Evolutionary conservation across 1,140 invertebrate genomes (phyloP).

Genomic region (Hypsibius dujardini): DNA sequence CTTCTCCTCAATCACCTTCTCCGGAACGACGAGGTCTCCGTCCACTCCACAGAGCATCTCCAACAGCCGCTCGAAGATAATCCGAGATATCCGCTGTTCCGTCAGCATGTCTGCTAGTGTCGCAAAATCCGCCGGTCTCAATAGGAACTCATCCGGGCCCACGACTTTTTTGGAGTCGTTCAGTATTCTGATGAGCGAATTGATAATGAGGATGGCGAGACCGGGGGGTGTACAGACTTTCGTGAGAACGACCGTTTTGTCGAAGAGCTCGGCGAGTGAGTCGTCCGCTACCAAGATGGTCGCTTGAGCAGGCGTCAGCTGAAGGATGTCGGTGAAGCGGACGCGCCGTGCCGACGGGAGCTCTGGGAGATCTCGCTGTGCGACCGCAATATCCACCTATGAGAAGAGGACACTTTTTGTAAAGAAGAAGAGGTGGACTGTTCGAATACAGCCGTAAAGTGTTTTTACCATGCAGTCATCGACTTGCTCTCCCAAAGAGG

Average conservation of each 20-base stretch:
- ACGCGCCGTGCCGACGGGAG: slow-evolving; percentile 26
- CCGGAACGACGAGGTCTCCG: too few relatives aligned
- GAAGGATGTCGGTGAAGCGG: slow-evolving; percentile 29
- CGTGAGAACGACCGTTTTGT: slow-evolving; percentile 44
- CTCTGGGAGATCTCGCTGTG: slow-evolving; percentile 27
- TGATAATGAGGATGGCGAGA: slow-evolving; percentile 40
- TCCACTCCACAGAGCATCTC: too few relatives aligned
- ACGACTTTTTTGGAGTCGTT: slow-evolving; percentile 16
- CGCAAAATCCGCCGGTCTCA: slow-evolving; percentile 18
- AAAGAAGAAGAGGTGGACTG: too few relatives aligned
- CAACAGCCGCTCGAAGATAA: too few relatives aligned
- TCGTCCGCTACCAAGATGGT: slow-evolving; percentile 32
- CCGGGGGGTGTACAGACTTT: slow-evolving; percentile 38
- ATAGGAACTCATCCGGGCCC: slow-evolving; percentile 9
- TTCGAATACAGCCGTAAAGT: too few relatives aligned
- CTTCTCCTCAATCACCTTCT: too few relatives aligned
- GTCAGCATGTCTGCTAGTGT: slow-evolving; percentile 15
- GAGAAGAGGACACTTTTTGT: too few relatives aligned
- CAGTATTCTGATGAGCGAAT: slow-evolving; percentile 27
- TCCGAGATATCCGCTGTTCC: slow-evolving; percentile 26
- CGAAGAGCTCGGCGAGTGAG: too few relatives aligned
- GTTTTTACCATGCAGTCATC: too few relatives aligned
- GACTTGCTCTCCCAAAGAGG: too few relatives aligned
- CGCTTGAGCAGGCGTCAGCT: not conserved
- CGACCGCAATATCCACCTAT: slow-evolving; percentile 26